Percentiles rank a stretch among this genome's conserved stretches.
phyloP scores from a whole-genome alignment of 2,113 vertebrate genomes.

The Corythoichthys intestinalis region DNA sequence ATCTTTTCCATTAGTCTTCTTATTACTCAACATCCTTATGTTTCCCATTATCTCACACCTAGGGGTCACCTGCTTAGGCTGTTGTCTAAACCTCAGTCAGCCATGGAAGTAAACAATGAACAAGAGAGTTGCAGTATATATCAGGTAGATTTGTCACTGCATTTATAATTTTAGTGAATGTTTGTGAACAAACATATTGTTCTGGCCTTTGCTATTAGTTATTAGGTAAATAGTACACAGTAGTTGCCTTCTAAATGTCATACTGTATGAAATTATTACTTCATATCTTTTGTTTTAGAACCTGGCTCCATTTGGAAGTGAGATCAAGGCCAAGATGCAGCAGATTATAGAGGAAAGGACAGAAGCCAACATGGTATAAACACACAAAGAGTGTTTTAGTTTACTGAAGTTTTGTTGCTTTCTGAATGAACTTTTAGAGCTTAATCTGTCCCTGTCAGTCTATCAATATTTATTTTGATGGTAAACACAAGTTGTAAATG shows the following conservation, averaged over 20 bases:
- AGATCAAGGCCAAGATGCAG: conserved; percentile 68
- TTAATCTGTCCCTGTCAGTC: not conserved
- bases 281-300: conserved; percentile 47
- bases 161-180: not conserved
- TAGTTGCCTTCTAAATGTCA: not conserved
- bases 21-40: not conserved
- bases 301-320: conserved; percentile 39
- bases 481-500: not conserved
- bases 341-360: conserved; percentile 76
- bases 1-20: not conserved
- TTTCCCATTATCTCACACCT: not conserved
- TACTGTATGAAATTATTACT: not conserved
- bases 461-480: not conserved
- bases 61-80: not conserved
- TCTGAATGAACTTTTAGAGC: not conserved
- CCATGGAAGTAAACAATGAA: conserved; percentile 62
- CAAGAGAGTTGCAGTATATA: conserved; percentile 62
- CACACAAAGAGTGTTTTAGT: not conserved
- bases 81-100: conserved; percentile 29
- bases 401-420: not conserved
- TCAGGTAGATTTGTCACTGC: conserved; percentile 38
- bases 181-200: not conserved
- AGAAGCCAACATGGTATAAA: conserved; percentile 80
- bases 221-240: not conserved
- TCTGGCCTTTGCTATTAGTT: not conserved